Conservation (phyloP, 2,113 vertebrate genomes). For the Heliornis fulica region DNA sequence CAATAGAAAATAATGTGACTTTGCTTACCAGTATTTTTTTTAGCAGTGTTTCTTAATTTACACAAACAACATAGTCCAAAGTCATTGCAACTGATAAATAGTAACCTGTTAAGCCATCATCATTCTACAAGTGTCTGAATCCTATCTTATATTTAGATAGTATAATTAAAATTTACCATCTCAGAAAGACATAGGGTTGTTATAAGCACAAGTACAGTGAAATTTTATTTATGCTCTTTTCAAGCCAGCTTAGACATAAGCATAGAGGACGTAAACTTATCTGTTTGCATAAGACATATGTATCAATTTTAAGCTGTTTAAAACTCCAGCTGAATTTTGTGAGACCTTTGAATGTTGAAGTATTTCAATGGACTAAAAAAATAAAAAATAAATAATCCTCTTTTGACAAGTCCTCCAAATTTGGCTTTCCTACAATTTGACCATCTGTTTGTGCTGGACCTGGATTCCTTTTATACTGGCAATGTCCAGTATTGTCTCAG, state of each 20-base stretch:
- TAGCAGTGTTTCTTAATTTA: background rate
- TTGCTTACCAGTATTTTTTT: background rate
- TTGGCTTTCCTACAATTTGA: constrained; percentile 55
- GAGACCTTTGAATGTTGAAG: constrained; percentile 15
- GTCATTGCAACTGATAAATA: background rate
- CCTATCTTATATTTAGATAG: background rate
- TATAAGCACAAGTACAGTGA: background rate
- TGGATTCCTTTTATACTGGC: constrained; percentile 48
- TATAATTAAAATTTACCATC: background rate
- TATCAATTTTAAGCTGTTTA: background rate
- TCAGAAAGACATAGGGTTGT: background rate
- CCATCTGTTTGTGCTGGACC: constrained; percentile 66
- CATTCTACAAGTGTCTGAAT: background rate
- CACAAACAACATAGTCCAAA: background rate
- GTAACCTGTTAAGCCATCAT: background rate
- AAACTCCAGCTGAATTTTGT: background rate
- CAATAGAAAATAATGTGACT: background rate
- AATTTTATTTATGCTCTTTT: background rate
- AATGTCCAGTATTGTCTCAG: constrained; percentile 57
- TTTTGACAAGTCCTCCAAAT: background rate
- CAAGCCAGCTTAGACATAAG: background rate
- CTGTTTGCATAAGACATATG: background rate
- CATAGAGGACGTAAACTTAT: background rate
- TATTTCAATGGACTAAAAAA: background rate
- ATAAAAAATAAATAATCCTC: background rate